Base-by-base conservation (phyloP, 2,113 vertebrate genomes). In the Caloenas nicobarica region DNA sequence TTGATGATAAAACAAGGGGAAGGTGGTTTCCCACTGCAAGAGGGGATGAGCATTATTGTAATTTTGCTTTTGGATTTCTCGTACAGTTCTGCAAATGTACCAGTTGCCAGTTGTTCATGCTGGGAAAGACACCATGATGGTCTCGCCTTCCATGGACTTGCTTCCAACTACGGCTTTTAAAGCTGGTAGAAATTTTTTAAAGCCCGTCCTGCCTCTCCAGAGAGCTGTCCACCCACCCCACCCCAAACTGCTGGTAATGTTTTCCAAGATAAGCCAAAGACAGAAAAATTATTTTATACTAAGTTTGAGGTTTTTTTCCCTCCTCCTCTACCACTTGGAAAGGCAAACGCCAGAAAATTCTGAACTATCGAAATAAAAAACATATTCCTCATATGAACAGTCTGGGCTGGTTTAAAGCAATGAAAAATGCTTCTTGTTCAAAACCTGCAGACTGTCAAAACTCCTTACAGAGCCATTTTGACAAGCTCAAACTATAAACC, bases 401-500 rank as follows among this genome's bases (percentile, higher is more conserved):
- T 54, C 23, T 50, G 62, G 28, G 25, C 44, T 66, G 50, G 51
- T 66, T 93, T 95, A 80, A 89, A 88, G 7, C 58, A 46, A 42
- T 51, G 66, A 50, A 91, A 69, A 82, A 29, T 23, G 54, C 58
- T 76, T 82, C 42, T 23, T 79, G 40, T 61, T 81, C 51, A 74
- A 62, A 94, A 94, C 10, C n/a, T 71, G 34, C 46, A 83, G 46
- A 50, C 46, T 93, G 79, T 90, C 94, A 95, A 77, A 96, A 93
- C 77, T 92, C 68, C 58, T 90, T 1, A 1, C 68, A 73, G 85
- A 96, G 82, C 40, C 51, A 60, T 83, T 96, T 81, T 96, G 89
- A 96, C 93, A 96, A 83, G 85, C 71, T 96, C 62, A 83, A 34
- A 71, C 89, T 50, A 80, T 33, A 96, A 91, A 81, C 51, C 42